Percentiles rank a stretch among this genome's conserved stretches.
Evolutionary conservation across 2,888 invertebrate genomes (phyloP).

Genomic region (Hyles lineata): DNA sequence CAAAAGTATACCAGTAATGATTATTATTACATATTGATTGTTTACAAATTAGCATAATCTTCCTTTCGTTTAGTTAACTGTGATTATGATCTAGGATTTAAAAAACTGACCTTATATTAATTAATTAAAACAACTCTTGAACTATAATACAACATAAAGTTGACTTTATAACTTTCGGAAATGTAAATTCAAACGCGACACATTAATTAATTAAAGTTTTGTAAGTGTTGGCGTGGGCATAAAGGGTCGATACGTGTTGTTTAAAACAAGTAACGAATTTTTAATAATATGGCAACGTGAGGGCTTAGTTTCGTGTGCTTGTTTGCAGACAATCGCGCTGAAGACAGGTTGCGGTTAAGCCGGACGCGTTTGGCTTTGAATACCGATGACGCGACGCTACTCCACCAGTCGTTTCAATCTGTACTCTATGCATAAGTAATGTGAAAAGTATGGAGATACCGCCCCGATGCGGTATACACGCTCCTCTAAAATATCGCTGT

Average conservation of each 20-base stretch:
- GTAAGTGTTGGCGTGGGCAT: neutral
- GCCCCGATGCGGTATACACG: conserved; percentile 70
- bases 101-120: too few species aligned
- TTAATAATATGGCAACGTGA: conserved; percentile 21
- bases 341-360: conserved; percentile 72
- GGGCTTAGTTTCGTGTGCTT: conserved; percentile 55
- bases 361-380: conserved; percentile 72
- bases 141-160: too few species aligned
- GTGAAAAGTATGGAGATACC: conserved; percentile 81
- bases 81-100: too few species aligned
- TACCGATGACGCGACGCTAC: conserved; percentile 77
- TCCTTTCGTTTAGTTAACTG: too few species aligned
- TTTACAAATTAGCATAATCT: too few species aligned
- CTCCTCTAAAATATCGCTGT: conserved; percentile 76
- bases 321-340: conserved; percentile 75
- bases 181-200: neutral
- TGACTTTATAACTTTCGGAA: neutral
- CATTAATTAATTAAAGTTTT: conserved; percentile 1
- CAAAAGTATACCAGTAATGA: too few species aligned
- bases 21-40: too few species aligned
- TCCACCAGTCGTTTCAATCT: conserved; percentile 81
- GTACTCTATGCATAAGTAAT: conserved; percentile 84
- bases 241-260: neutral
- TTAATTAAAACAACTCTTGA: too few species aligned
- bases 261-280: conserved; percentile 26